phyloP scores from a whole-genome alignment of 2,113 vertebrate genomes.

The Podiceps cristatus region DNA sequence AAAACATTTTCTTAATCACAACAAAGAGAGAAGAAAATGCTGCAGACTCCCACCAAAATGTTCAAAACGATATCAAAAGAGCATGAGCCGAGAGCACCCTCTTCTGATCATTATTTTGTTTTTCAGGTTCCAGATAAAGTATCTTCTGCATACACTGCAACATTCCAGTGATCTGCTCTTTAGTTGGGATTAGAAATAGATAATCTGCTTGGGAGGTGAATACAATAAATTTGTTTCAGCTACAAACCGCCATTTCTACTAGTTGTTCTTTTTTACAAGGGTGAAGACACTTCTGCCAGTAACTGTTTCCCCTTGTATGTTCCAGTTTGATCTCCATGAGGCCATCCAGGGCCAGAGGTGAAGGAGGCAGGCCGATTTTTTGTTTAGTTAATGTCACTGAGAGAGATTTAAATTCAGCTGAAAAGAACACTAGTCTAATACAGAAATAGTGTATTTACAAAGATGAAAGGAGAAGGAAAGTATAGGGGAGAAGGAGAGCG shows the following conservation, averaged over 20 bases:
- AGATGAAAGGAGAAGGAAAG: neutral
- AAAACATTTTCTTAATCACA: neutral
- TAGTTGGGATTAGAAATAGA: neutral
- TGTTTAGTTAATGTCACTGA: neutral
- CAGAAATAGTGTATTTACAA: neutral
- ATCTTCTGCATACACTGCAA: neutral
- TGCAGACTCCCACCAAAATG: neutral
- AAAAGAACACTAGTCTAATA: neutral
- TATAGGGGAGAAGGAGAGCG: neutral
- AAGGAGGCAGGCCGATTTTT: neutral
- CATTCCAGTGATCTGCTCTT: neutral
- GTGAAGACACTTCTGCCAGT: neutral
- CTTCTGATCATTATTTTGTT: constrained; percentile 50
- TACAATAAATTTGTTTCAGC: neutral
- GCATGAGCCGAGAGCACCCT: constrained; percentile 54
- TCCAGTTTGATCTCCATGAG: neutral
- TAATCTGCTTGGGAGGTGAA: neutral
- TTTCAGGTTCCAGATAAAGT: neutral
- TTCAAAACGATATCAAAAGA: neutral
- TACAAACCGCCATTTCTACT: neutral
- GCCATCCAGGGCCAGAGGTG: neutral
- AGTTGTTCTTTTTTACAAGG: neutral
- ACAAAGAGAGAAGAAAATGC: neutral
- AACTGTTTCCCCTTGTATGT: neutral
- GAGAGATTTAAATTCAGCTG: neutral